Percentiles rank a stretch among this genome's conserved stretches.
Conservation (phyloP, 1,140 invertebrate species). For the Trichonephila inaurata region DNA sequence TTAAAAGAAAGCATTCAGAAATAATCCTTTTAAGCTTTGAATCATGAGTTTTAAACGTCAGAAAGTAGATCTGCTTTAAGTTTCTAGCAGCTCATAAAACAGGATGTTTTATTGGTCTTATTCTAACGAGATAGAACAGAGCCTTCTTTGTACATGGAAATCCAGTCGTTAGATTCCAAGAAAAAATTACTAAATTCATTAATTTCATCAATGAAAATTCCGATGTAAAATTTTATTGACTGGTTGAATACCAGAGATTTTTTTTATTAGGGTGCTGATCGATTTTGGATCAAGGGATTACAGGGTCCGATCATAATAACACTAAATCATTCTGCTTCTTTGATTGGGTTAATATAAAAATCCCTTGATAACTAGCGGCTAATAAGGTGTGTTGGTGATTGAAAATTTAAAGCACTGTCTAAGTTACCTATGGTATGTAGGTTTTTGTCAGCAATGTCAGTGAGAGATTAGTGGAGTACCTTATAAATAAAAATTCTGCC, state of each 20-base stretch:
- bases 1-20: background rate
- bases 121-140: background rate
- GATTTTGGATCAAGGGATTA: background rate
- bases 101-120: background rate
- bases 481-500: too few species aligned
- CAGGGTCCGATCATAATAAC: background rate
- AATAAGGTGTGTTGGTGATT: background rate
- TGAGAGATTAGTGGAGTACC: too few species aligned
- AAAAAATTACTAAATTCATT: conserved; percentile 21
- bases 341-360: background rate
- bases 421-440: too few species aligned
- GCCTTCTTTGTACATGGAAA: background rate
- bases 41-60: conserved; percentile 1
- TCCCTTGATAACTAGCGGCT: background rate
- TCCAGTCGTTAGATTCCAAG: background rate
- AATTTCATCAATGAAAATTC: background rate
- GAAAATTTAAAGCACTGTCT: background rate
- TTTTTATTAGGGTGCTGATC: background rate
- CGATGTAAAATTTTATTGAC: conserved; percentile 9
- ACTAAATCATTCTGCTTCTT: background rate
- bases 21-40: background rate
- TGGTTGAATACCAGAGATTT: background rate
- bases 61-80: background rate
- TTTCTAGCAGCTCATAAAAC: conserved; percentile 21
- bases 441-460: too few species aligned